phyloP scores from a whole-genome alignment of 2,888 invertebrate species.

The Capitulum mitella region DNA sequence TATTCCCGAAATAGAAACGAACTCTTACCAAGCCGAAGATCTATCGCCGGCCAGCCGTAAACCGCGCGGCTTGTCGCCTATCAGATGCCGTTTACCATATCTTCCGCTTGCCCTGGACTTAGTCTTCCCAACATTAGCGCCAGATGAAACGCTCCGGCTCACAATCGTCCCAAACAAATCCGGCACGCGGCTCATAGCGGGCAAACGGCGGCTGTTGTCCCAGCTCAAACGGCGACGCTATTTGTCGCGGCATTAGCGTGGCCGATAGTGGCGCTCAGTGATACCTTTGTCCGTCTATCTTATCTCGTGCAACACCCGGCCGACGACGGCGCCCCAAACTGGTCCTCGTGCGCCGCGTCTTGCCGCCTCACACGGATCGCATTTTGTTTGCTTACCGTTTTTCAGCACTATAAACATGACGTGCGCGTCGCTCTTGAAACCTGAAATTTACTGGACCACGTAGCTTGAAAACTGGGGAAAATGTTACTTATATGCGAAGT shows the following conservation, averaged over 20 bases:
- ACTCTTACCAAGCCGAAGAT: neutral
- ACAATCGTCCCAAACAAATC: neutral
- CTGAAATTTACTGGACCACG: too few relatives aligned
- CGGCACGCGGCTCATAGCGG: neutral
- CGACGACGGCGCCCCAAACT: too few relatives aligned
- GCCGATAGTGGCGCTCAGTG: neutral
- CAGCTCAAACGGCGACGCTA: neutral
- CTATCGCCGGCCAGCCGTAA: neutral
- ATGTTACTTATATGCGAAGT: too few relatives aligned
- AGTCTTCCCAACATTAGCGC: neutral
- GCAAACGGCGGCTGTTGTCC: neutral
- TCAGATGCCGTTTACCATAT: neutral
- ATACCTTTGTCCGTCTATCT: neutral
- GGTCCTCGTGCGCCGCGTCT: too few relatives aligned
- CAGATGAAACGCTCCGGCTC: neutral
- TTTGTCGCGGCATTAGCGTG: constrained; percentile 11
- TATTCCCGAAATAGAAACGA: too few relatives aligned
- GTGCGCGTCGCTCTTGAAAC: too few relatives aligned
- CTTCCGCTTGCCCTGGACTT: neutral
- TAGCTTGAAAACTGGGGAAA: too few relatives aligned
- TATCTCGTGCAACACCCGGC: neutral
- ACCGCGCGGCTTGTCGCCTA: neutral
- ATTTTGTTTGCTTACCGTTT: too few relatives aligned
- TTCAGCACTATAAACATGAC: too few relatives aligned
- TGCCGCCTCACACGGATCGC: too few relatives aligned